phyloP scores from a whole-genome alignment of 2,888 invertebrate genomes.

The Trissoscelio sp. region DNA sequence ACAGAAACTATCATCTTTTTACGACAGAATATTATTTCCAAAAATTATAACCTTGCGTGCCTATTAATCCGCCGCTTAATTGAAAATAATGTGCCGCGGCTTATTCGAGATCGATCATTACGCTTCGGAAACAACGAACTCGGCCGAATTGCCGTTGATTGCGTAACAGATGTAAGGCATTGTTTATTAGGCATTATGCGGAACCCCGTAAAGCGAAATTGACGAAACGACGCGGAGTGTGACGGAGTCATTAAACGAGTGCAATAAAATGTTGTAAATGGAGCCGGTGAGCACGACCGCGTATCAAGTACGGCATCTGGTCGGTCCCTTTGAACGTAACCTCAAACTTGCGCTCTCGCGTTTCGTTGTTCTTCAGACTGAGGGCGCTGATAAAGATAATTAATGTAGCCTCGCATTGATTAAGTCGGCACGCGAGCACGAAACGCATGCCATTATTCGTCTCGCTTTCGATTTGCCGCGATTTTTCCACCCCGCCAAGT shows the following conservation, averaged over 20 bases:
- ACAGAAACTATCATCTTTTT: constrained; percentile 26
- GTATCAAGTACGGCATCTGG: constrained; percentile 74
- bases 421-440: constrained; percentile 77
- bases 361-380: constrained; percentile 76
- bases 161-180: constrained; percentile 31
- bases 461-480: constrained; percentile 56
- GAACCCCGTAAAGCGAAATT: constrained; percentile 43
- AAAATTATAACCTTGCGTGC: constrained; percentile 47
- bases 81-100: constrained; percentile 37
- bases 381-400: constrained; percentile 79
- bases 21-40: constrained; percentile 43
- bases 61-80: constrained; percentile 45
- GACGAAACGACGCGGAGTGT: constrained; percentile 66
- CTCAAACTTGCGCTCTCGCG: constrained; percentile 68
- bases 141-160: constrained; percentile 37
- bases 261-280: constrained; percentile 73
- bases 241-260: constrained; percentile 62
- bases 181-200: constrained; percentile 46
- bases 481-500: too few species aligned
- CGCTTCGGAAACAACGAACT: neutral
- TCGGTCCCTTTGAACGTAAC: constrained; percentile 73
- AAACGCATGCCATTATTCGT: constrained; percentile 51
- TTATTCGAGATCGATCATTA: constrained; percentile 32
- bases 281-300: constrained; percentile 71
- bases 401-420: constrained; percentile 79